Evolutionary conservation across 2,888 invertebrate species (phyloP), one percentile per base, ranked within the genome.

Genomic region (Argyresthia albistria): DNA sequence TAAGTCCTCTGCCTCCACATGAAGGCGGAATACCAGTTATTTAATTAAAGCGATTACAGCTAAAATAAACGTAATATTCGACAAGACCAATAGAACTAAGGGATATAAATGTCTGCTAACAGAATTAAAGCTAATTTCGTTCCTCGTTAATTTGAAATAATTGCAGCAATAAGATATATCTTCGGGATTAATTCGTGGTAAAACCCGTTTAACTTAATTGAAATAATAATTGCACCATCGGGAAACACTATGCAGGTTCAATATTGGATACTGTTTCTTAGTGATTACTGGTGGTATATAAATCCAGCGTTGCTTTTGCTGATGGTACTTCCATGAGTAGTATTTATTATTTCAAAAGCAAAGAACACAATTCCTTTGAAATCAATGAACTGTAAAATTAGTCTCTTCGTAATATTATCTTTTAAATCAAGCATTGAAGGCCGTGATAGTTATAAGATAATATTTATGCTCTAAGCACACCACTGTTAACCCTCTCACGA

Each of bases 1-100:
- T 55, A 88, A 87, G 67, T 88, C 87, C 51, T 84, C 87, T 52
- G 86, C 87, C 59, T 87, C 87, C 49, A 87, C 87, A 70, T 86
- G 83, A 73, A 66, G 62, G 11, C 14, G 46, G 42, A 45, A 39
- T 25, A 25, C 25, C 39, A 4, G 39, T 37, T 37, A 52, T 15
- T 49, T 47, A 42, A 42, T 42, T 42, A 11, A 7, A 42, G 7
- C 42, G 11, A 42, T 42, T 8, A 59, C 56, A 55, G 57, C 54
- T 59, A 58, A 56, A 57, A 50, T 52, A 25, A 49, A 56, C 50
- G 14, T 25, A 25, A 37, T 46, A 46, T 54, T 54, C 59, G 62
- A 62, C 56, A 59, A 62, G 79, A 80, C 76, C 77, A 79, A 78
- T 77, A 75, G 68, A 64, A 62, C 65, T 76, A 76, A 74, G 68